Percentiles rank a stretch among this genome's conserved stretches.
phyloP scores from a whole-genome alignment of 2,888 invertebrate species.

The Alentia gelatinosa region DNA sequence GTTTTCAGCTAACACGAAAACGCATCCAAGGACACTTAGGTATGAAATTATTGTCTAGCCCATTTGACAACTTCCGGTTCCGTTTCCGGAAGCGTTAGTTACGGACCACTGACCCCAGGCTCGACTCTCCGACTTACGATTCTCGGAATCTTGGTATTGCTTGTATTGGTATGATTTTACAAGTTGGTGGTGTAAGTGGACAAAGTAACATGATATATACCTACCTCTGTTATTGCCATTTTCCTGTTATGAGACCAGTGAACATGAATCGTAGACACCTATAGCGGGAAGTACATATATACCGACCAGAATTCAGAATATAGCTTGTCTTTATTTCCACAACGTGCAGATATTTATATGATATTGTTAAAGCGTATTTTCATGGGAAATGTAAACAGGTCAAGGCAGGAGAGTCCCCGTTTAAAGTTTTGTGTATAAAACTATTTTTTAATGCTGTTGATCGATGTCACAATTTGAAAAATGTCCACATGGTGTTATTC shows the following conservation, averaged over 20 bases:
- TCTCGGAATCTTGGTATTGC: background rate
- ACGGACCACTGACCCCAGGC: slow-evolving; percentile 22
- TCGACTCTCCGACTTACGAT: background rate
- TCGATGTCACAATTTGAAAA: background rate
- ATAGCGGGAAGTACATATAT: too few relatives aligned
- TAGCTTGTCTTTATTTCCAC: too few relatives aligned
- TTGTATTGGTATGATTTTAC: slow-evolving; percentile 14
- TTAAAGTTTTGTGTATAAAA: too few relatives aligned
- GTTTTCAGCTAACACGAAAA: background rate
- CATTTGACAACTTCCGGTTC: background rate
- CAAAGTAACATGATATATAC: too few relatives aligned
- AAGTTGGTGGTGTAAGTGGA: background rate
- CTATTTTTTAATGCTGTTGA: background rate
- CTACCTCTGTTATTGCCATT: too few relatives aligned
- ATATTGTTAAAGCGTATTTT: background rate
- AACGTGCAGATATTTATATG: too few relatives aligned
- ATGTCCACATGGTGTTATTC: background rate
- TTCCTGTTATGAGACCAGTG: too few relatives aligned
- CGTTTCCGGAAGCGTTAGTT: background rate
- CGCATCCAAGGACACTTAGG: background rate
- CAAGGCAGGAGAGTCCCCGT: too few relatives aligned
- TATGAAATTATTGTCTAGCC: background rate
- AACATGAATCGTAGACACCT: too few relatives aligned
- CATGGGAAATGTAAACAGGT: too few relatives aligned
- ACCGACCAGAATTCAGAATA: too few relatives aligned